phyloP scores from a whole-genome alignment of 2,113 vertebrate species.

The Phalacrocorax brasilianus region DNA sequence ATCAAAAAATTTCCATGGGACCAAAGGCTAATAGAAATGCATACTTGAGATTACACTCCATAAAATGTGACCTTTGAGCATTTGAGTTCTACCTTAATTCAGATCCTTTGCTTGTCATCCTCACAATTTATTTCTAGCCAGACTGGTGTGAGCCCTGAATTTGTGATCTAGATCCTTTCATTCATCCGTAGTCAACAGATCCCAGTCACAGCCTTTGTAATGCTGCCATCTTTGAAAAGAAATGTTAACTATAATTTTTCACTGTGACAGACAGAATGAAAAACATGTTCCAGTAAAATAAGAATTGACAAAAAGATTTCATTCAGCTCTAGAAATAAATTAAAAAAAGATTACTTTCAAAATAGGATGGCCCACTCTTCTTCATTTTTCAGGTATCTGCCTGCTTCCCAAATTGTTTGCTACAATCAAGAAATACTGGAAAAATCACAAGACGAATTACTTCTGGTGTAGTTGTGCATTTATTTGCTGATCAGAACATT shows the following conservation, averaged over 20 bases:
- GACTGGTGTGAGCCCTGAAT: neutral
- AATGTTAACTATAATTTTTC: neutral
- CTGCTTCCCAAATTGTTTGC: neutral
- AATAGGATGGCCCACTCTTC: neutral
- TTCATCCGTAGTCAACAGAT: neutral
- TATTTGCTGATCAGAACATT: neutral
- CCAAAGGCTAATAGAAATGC: neutral
- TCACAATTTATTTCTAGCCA: neutral
- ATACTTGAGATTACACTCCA: neutral
- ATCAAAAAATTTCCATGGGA: neutral
- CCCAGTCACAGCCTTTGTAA: neutral
- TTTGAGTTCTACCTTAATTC: neutral
- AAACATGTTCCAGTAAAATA: neutral
- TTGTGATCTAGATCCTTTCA: neutral
- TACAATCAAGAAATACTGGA: neutral
- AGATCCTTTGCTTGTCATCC: neutral
- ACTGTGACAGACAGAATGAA: neutral
- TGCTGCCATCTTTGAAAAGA: neutral
- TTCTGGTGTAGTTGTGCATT: neutral
- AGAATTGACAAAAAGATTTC: neutral
- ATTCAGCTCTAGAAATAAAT: neutral
- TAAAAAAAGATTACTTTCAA: neutral
- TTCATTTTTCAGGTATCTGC: neutral
- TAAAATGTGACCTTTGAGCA: neutral
- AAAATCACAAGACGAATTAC: neutral